A percentile compares a stretch with the other conserved stretches of the same genome.
phyloP scores from a whole-genome alignment of 1,140 invertebrate species.

The Arion vulgaris region DNA sequence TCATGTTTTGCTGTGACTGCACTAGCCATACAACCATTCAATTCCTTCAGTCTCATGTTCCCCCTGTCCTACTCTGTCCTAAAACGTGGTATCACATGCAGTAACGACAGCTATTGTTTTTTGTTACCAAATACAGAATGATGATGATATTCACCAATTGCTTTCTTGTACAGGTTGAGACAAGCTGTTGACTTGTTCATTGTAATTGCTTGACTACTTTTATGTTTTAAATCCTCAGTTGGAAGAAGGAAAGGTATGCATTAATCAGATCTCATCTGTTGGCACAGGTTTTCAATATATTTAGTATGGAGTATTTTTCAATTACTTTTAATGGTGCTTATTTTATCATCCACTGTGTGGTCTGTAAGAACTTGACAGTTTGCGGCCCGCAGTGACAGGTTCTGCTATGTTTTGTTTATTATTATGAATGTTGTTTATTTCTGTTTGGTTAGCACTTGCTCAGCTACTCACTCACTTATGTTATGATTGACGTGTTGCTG shows the following conservation, averaged over 20 bases:
- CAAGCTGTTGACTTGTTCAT: too few species aligned
- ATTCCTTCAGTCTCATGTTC: too few species aligned
- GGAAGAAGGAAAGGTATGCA: slow-evolving; percentile 36
- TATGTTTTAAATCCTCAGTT: slow-evolving; percentile 34
- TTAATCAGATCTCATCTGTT: slow-evolving; percentile 7
- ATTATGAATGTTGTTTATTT: background rate
- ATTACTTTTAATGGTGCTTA: slow-evolving; percentile 6
- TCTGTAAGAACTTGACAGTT: background rate
- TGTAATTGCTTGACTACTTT: too few species aligned
- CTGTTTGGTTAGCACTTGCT: slow-evolving; percentile 26
- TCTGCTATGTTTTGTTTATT: background rate
- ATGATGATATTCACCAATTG: too few species aligned
- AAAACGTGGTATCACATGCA: too few species aligned
- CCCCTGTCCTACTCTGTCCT: too few species aligned
- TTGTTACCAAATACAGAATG: too few species aligned
- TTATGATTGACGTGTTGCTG: slow-evolving; percentile 37
- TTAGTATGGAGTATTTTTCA: slow-evolving; percentile 20
- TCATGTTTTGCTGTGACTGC: too few species aligned
- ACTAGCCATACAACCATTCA: too few species aligned
- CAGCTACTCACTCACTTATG: slow-evolving; percentile 18
- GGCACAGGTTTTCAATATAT: slow-evolving; percentile 2
- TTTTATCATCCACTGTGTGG: background rate
- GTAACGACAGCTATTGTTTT: too few species aligned
- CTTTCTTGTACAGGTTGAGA: too few species aligned
- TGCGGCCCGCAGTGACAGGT: background rate